phyloP scores from a whole-genome alignment of 1,140 invertebrate species.

The Drosophila littoralis region DNA sequence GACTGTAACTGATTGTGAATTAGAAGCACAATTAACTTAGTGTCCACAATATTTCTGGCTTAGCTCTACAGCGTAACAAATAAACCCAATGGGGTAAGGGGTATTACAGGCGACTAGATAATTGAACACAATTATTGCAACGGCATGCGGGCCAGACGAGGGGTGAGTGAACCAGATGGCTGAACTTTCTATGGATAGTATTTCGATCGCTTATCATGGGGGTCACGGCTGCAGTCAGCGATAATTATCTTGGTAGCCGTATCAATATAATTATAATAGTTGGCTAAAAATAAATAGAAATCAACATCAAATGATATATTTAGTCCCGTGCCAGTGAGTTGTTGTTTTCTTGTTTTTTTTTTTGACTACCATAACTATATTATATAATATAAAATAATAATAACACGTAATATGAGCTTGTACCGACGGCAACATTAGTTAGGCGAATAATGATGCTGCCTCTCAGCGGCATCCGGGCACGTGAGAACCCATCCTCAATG shows the following conservation, averaged over 20 bases:
- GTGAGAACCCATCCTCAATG: slow-evolving; percentile 8
- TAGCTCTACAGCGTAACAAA: no score
- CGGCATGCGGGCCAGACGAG: slow-evolving; percentile 21
- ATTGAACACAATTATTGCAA: slow-evolving; percentile 49
- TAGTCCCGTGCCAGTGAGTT: slow-evolving; percentile 25
- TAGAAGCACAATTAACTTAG: no score
- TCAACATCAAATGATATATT: slow-evolving; percentile 30
- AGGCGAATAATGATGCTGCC: slow-evolving; percentile 22
- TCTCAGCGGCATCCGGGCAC: slow-evolving; percentile 5
- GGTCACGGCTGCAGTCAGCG: slow-evolving; percentile 36
- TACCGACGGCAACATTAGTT: slow-evolving; percentile 14
- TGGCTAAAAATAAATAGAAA: slow-evolving; percentile 45
- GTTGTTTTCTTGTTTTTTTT: neutral
- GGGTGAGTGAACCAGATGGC: slow-evolving; percentile 18
- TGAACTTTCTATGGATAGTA: neutral
- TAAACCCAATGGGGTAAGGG: neutral
- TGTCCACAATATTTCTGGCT: no score
- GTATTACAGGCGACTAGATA: slow-evolving; percentile 21
- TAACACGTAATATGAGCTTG: slow-evolving; percentile 44
- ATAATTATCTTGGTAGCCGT: slow-evolving; percentile 28
- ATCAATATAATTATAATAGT: slow-evolving; percentile 44
- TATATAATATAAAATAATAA: slow-evolving; percentile 25
- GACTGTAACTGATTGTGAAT: no score
- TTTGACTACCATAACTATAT: neutral
- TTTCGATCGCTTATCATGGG: slow-evolving; percentile 33